Base-by-base conservation (phyloP, 1,140 invertebrate genomes). In the Oryzaephilus surinamensis region DNA sequence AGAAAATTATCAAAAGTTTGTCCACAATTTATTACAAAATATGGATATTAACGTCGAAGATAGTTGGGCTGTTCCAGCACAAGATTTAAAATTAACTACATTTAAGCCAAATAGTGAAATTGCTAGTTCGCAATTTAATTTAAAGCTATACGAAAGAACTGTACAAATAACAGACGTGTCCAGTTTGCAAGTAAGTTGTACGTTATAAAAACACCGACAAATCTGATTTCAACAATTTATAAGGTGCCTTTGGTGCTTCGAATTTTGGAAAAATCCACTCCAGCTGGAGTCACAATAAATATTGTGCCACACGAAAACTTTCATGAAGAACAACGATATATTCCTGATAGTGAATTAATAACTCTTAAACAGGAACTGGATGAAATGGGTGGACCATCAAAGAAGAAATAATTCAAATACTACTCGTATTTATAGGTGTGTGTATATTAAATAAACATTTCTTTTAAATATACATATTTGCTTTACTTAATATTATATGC, bases 131-230 rank as follows among this genome's bases (percentile, higher is more conserved):
- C 77, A 86, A 52, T 92, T 86, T 51, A 58, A 71, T 17, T 57
- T 92, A 24, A 77, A 75, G 43, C 55, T 79, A 1, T 92, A 87
- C 63, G 79, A 89, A 61, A 72, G 87, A 54, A 80, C 82, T 61
- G 63, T 84, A 6, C 77, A 84, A 69, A 69, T 79, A 59, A 48
- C 40, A 38, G 53, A 59, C 36, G 32, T 59, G 6, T 43, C 58
- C 12, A 50, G 54, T 6, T 28, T 39, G 18, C 50, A 56, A 38
- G 55, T 57, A 39, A 12, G 14, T 38, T 35, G 14, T 20, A 28
- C 18, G 11, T 16, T 33, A 32, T 20, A 8, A 16, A 10, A 18
- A 8, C 10, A 33, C 11, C 23, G 23, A 11, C 11, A 34, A 13
- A n/a, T 18, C n/a, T 14, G n/a, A 15, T 34, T 10, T 5, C 26